Evolutionary conservation across 2,888 invertebrate genomes (phyloP), one percentile per base, ranked within the genome.

Genomic region (Polylopha cassiicola): DNA sequence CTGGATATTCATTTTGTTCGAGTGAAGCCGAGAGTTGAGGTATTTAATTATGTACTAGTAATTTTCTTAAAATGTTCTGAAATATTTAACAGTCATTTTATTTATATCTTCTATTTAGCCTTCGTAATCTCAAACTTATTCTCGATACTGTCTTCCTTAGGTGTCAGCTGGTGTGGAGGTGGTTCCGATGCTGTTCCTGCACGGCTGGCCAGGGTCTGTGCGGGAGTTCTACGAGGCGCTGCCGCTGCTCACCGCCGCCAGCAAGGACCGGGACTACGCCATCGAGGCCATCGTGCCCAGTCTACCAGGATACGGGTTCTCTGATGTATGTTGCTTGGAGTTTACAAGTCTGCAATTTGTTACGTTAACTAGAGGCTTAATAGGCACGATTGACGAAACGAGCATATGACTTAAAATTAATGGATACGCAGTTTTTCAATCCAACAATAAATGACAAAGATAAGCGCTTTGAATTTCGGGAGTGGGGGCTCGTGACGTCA

Each of bases 131-230:
- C 7, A 23, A 4, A 34, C 3, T n/a, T n/a, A n/a, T n/a, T n/a
- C n/a, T n/a, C n/a, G n/a, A n/a, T n/a, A n/a, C n/a, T n/a, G n/a
- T n/a, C n/a, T n/a, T n/a, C n/a, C n/a, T n/a, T 30, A 54, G 57
- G 44, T 43, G 2, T 38, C 49, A 13, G 18, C 38, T 22, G 39
- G 39, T 1, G 46, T 48, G 4, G 50, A 75, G 53, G 84, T 89
- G 0, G 43, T 89, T 1, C 91, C 92, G 0, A 50, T 93, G 8
- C 56, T 92, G 11, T 45, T 92, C 21, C 67, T 89, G 4, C 92
- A 93, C 60, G 92, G 92, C 17, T 92, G 92, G 92, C 92, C 92
- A 1, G 91, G 92, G 2, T 90, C 89, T 2, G 75, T 91, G 1
- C 74, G 87, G 21, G 92, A 92, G 69, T 91, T 91, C 61, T 87